Base-by-base conservation (phyloP, 2,888 invertebrate genomes). In the Cephus spinipes region DNA sequence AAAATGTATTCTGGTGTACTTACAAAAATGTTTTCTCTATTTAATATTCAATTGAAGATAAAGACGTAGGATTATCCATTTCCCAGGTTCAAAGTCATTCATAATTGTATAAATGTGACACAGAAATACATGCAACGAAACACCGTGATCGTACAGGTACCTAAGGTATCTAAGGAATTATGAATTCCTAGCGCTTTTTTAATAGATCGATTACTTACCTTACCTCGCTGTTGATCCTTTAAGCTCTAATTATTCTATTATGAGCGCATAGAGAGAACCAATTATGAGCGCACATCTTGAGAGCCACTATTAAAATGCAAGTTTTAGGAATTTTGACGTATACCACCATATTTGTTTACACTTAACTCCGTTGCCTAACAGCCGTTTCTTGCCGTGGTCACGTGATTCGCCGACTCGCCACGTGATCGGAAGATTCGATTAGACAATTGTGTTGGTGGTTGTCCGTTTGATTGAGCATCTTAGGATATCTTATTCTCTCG, bases 341-440 rank as follows among this genome's bases (percentile, higher is more conserved):
- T 82, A 81, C 80, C 77, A 85, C 86, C 89, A 90, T 90, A 80
- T 90, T 90, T 91, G 90, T 90, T 91, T 90, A 90, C 85, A 84
- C 82, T 78, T 85, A 82, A 69, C 36, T 32, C 79, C 80, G 85
- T 89, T 85, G 87, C 87, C 81, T 84, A 86, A 83, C 83, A 81
- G 82, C 82, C 68, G 12, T 34, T 74, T 74, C n/a, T 74, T 12
- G 35, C 15, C 23, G 32, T 31, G 23, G 35, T 71, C 76, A 79
- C 71, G 76, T 79, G 76, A 77, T 55, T 35, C 69, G 77, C 23
- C 73, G 75, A 33, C 35, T 76, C 75, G 68, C 15, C 68, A 36
- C 31, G 77, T 55, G 55, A 55, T 55, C 23, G 15, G 55, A 55
- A 9, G 55, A 55, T 55, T 55, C 55, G 55, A 55, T 55, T 55